phyloP scores from a whole-genome alignment of 2,888 invertebrate genomes.

The Phengaris alcon region DNA sequence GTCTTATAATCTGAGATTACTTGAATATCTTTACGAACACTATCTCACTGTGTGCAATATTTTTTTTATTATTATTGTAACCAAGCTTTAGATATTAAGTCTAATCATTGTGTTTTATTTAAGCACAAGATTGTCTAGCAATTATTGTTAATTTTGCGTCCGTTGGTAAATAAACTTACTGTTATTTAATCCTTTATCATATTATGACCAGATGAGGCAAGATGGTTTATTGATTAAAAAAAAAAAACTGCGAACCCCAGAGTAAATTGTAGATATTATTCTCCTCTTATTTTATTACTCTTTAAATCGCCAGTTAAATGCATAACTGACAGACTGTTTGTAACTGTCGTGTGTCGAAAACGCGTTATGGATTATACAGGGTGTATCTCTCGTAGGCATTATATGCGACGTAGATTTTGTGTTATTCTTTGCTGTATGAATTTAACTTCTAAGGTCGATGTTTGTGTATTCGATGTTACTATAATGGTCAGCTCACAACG shows the following conservation, averaged over 20 bases:
- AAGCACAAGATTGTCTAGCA: not conserved
- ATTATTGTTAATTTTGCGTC: not conserved
- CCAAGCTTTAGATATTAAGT: no score
- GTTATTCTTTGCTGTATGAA: slow-evolving; percentile 37
- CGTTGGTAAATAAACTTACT: not conserved
- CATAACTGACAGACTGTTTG: not conserved
- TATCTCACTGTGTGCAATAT: no score
- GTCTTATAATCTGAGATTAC: no score
- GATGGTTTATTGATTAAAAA: no score
- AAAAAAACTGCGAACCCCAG: no score
- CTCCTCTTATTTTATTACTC: no score
- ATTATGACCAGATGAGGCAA: no score
- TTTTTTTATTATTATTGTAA: no score
- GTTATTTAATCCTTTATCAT: not conserved
- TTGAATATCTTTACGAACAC: no score
- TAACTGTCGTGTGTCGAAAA: slow-evolving; percentile 52
- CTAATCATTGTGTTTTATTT: not conserved
- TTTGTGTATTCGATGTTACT: slow-evolving; percentile 36
- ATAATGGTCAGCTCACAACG: not conserved
- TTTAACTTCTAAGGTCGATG: slow-evolving; percentile 37
- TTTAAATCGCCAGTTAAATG: not conserved
- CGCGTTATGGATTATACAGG: slow-evolving; percentile 74
- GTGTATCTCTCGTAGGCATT: slow-evolving; percentile 71
- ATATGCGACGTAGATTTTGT: slow-evolving; percentile 47
- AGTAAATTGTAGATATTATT: no score